Base-by-base conservation (phyloP, 2,888 invertebrate species). In the Cantharis rufa region DNA sequence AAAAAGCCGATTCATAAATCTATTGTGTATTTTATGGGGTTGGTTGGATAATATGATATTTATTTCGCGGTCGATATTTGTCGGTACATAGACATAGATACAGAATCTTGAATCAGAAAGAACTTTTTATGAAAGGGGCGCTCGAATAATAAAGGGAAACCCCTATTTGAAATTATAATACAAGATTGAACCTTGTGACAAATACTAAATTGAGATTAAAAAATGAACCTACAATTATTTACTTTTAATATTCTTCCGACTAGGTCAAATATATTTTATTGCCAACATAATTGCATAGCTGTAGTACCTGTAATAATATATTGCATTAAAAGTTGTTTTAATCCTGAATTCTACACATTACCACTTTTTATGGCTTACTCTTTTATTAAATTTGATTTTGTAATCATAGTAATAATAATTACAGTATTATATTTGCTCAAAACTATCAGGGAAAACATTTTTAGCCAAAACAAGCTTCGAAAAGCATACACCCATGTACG, bases 11-110 rank as follows among this genome's bases (percentile, higher is more conserved):
- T 74, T 71, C 70, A 63, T 75, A 75, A 71, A 70, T 62, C 70
- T 64, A 73, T 76, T 73, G 70, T 62, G 70, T 69, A 62, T 73
- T 70, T 71, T 71, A 66, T 63, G 76, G 69, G 76, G 62, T 69
- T 69, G 21, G 68, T n/a, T 62, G 28, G 72, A 78, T 78, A 78
- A 75, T 78, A 64, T 62, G 72, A 75, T 69, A 75, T 78, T 75
- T 75, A 78, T 70, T 72, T 75, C 72, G 69, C 62, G 74, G 66
- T 74, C 71, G 71, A 75, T 78, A 78, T 78, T 78, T 78, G 75
- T 75, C 75, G 62, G 73, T 75, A 78, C 75, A 78, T 77, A 77
- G 74, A 74, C 62, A 69, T 70, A 63, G 74, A 77, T 64, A 70
- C 69, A 63, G 72, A 72, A 69, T 74, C 69, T 69, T 62, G 69